Conservation (phyloP, 1,140 invertebrate species). For the Tachypleus tridentatus region DNA sequence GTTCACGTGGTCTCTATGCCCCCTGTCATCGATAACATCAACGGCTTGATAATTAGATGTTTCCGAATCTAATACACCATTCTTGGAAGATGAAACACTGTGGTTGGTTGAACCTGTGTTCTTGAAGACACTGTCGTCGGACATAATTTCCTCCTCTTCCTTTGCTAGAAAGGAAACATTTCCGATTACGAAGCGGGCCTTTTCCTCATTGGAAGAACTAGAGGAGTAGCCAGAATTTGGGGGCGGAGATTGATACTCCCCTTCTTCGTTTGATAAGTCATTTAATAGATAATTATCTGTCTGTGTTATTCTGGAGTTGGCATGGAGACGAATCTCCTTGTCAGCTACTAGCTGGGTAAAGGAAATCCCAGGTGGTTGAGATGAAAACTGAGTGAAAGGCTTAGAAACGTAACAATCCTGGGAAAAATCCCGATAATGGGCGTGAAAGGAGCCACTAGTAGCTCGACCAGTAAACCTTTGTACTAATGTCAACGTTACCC, state of each 20-base stretch:
- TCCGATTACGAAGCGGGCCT: conserved; percentile 15
- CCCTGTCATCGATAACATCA: too few species aligned
- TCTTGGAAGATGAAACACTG: too few species aligned
- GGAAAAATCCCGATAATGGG: conserved; percentile 14
- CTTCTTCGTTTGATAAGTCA: conserved; percentile 8
- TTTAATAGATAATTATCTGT: conserved; percentile 14
- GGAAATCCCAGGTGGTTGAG: conserved; percentile 12
- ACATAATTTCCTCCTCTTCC: conserved; percentile 5
- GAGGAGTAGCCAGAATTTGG: conserved; percentile 21
- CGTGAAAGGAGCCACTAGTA: conserved; percentile 1
- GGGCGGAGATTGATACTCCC: conserved; percentile 9
- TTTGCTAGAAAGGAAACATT: not conserved
- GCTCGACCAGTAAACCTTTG: conserved; percentile 6
- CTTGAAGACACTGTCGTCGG: too few species aligned
- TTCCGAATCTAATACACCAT: too few species aligned
- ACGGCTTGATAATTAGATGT: too few species aligned
- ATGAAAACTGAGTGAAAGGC: conserved; percentile 9
- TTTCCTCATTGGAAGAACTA: conserved; percentile 19
- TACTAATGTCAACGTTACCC: conserved; percentile 12
- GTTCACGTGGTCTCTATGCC: too few species aligned
- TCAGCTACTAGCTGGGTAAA: not conserved
- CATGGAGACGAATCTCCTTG: conserved; percentile 1
- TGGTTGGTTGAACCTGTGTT: too few species aligned
- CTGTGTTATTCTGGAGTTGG: conserved; percentile 7
- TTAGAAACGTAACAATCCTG: not conserved